phyloP scores from a whole-genome alignment of 2,888 invertebrate genomes.

The Lepidocyrtinus sp. region DNA sequence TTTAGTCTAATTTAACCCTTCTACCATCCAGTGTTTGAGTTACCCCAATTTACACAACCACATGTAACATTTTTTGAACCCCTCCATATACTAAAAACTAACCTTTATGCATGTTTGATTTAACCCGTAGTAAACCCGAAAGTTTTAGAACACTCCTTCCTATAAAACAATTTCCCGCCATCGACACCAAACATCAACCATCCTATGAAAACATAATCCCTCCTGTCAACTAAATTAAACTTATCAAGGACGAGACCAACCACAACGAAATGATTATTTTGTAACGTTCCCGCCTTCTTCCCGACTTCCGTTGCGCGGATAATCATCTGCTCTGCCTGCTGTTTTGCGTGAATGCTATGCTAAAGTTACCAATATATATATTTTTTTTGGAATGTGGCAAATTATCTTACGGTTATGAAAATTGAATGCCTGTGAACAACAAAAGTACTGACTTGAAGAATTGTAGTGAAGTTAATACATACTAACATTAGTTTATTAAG shows the following conservation, averaged over 20 bases:
- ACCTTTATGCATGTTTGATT: constrained; percentile 1
- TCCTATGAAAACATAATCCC: not conserved
- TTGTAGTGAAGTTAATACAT: not conserved
- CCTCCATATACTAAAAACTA: too few relatives aligned
- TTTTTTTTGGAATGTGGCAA: not conserved
- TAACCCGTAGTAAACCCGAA: not conserved
- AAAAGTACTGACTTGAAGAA: constrained; percentile 2
- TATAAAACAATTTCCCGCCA: constrained; percentile 28
- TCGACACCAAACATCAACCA: not conserved
- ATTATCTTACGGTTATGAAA: too few relatives aligned
- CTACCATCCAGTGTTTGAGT: too few relatives aligned
- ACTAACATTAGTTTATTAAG: not conserved
- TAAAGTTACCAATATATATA: not conserved
- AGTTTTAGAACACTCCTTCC: not conserved
- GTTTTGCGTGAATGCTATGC: constrained; percentile 42
- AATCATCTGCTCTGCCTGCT: not conserved
- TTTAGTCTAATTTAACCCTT: too few relatives aligned
- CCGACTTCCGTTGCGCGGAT: not conserved
- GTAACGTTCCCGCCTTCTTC: not conserved
- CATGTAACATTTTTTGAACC: too few relatives aligned
- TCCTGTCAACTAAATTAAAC: not conserved
- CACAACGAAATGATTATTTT: not conserved
- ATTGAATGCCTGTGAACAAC: not conserved
- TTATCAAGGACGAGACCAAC: not conserved
- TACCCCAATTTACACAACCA: too few relatives aligned